Evolutionary conservation across 92 coral and sea anemone genomes (phyloP).

Genomic region (Blastomussa wellsi): DNA sequence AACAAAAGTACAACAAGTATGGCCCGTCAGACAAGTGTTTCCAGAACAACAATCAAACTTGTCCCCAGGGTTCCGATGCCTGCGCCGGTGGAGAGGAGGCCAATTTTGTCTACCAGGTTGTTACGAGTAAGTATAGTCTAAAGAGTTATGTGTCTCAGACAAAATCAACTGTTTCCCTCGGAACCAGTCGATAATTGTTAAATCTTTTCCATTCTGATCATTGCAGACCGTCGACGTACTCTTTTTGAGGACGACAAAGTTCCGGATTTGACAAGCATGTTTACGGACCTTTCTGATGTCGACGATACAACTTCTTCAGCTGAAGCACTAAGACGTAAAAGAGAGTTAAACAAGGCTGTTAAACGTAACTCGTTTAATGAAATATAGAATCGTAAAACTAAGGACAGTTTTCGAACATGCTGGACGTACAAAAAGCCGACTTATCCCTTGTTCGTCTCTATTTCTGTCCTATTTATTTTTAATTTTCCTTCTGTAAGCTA

Average conservation of each 20-base stretch:
- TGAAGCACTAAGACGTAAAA: background rate
- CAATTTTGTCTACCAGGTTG: constrained; percentile 61
- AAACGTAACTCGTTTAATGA: background rate
- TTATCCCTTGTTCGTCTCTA: background rate
- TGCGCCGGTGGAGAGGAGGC: constrained; percentile 75
- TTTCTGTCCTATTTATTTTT: background rate
- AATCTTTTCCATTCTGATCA: background rate
- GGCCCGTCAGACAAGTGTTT: constrained; percentile 60
- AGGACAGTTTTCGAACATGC: background rate
- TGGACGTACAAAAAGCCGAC: background rate
- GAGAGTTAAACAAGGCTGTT: background rate
- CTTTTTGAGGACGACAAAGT: background rate
- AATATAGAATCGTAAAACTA: background rate
- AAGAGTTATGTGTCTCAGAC: background rate
- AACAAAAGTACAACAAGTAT: constrained; percentile 46
- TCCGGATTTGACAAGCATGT: background rate
- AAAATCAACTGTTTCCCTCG: too few species aligned
- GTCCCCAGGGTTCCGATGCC: constrained; percentile 43
- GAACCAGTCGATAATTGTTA: too few species aligned
- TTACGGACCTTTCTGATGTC: background rate
- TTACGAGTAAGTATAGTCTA: background rate
- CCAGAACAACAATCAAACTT: constrained; percentile 44
- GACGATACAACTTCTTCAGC: background rate
- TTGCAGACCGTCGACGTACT: constrained; percentile 20
- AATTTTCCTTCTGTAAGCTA: background rate